Base-by-base conservation (phyloP, 2,113 vertebrate genomes). In the Coptodon rendalli region DNA sequence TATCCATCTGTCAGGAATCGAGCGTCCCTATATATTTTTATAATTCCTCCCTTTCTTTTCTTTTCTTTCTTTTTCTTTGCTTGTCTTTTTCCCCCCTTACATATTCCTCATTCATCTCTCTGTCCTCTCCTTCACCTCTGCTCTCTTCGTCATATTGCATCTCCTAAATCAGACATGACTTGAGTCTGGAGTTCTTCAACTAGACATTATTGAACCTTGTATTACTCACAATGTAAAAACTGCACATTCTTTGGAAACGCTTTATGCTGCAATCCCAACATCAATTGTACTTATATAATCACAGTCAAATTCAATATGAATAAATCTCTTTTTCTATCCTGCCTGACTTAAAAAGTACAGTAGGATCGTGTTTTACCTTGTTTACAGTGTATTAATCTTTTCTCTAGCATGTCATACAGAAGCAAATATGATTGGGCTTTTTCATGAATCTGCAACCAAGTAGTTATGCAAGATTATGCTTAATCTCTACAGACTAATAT, bases 121-220 rank as follows among this genome's bases (percentile, higher is more conserved):
- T 93, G 91, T 57, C 90, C 89, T 87, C 84, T 81, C 34, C 43
- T 17, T 94, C 83, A 88, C 83, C 91, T 78, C 83, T n/a, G 14
- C 19, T 59, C 63, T 82, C 80, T 86, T 83, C 3, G 3, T 86
- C 78, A 71, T 52, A n/a, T 45, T 73, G 43, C 76, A 85, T 89
- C 86, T 83, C 82, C 52, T 92, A 88, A 91, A 92, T 92, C 87
- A 90, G 52, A 81, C 36, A 40, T 66, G 63, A 76, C 78, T 82
- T 2, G 53, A 68, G 34, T 76, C 85, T 91, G 84, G 89, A 91
- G 87, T 17, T 71, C 52, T 45, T 84, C 80, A 87, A 43, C 34
- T 11, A 61, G 43, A 80, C 78, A 48, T 66, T 78, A 59, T 24
- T 73, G 38, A 86, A 79, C 38, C 31, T 61, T 17, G 45, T 34